phyloP scores from a whole-genome alignment of 2,113 vertebrate species.

The Serinus canaria region DNA sequence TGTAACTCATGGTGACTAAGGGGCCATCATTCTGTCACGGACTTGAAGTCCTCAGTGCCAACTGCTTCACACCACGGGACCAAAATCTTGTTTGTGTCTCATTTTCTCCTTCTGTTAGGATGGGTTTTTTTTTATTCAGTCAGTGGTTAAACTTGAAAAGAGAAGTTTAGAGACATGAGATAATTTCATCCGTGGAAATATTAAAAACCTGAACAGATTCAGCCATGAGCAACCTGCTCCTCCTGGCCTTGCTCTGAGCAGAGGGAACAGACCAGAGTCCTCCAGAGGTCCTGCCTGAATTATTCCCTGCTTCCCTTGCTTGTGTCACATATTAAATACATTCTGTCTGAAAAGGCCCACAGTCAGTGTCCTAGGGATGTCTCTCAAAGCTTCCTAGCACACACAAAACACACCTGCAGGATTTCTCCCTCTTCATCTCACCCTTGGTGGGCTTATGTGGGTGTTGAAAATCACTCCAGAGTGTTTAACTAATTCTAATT shows the following conservation, averaged over 20 bases:
- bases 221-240: not conserved
- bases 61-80: not conserved
- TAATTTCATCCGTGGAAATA: not conserved
- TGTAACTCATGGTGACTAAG: fast-evolving
- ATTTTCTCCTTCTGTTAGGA: not conserved
- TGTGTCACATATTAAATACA: not conserved
- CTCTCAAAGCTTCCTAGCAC: not conserved
- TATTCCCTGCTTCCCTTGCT: not conserved
- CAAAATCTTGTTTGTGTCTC: not conserved
- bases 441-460: not conserved
- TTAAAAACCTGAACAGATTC: not conserved
- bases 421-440: not conserved
- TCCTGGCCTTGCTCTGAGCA: not conserved
- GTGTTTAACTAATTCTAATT: not conserved
- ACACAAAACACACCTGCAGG: not conserved
- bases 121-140: not conserved
- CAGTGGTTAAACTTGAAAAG: not conserved
- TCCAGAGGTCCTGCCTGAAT: not conserved
- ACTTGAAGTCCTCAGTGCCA: not conserved
- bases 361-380: not conserved
- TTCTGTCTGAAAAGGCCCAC: not conserved
- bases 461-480: not conserved
- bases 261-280: not conserved
- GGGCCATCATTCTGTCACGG: not conserved
- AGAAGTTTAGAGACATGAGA: not conserved